Conservation (phyloP, 2,113 vertebrate species). For the Leucopsar rothschildi region DNA sequence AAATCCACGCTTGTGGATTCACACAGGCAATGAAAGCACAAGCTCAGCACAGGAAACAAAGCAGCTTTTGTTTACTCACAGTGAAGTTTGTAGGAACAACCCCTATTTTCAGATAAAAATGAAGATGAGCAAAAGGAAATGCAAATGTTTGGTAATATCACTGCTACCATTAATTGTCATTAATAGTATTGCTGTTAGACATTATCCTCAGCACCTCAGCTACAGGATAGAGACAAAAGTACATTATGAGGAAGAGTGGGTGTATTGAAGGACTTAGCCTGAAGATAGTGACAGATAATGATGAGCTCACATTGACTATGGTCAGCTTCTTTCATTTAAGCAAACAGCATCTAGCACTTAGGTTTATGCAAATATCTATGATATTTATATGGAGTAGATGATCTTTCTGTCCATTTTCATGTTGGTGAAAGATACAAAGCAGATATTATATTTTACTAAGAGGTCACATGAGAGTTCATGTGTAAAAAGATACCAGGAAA, state of each 20-base stretch:
- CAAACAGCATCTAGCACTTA: neutral
- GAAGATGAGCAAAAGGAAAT: neutral
- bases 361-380: neutral
- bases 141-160: neutral
- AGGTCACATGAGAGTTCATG: neutral
- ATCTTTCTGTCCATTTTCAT: neutral
- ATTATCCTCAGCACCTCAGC: neutral
- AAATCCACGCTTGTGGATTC: neutral
- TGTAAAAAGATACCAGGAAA: neutral
- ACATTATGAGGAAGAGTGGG: neutral
- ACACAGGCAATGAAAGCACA: neutral
- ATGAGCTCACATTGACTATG: neutral
- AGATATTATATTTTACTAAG: neutral
- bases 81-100: neutral
- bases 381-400: neutral
- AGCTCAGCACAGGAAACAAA: neutral
- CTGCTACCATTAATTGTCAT: neutral
- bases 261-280: neutral
- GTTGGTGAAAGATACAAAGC: neutral
- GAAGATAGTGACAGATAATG: neutral
- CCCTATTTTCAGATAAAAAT: neutral
- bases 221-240: neutral
- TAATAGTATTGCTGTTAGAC: neutral
- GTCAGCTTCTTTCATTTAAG: neutral
- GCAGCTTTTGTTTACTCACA: neutral